Conservation (phyloP, 2,797 vertebrate genomes). For the Alfaro cultratus region DNA sequence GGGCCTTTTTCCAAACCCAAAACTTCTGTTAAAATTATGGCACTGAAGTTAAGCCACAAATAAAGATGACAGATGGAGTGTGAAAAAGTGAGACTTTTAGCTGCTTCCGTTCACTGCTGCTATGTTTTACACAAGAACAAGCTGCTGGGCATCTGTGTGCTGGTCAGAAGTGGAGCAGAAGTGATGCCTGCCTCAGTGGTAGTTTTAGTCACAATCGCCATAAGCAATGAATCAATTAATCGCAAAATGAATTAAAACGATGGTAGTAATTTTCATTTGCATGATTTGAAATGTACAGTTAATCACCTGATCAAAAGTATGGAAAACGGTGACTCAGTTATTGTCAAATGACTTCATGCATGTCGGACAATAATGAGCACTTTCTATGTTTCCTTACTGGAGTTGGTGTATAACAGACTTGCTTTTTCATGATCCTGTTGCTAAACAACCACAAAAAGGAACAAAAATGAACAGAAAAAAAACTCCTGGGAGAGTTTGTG, state of each 20-base stretch:
- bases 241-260: too few species aligned
- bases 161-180: not conserved
- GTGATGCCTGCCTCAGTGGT: not conserved
- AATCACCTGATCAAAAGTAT: not conserved
- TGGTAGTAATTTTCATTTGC: too few species aligned
- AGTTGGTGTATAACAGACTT: not conserved
- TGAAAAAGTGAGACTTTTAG: not conserved
- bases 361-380: not conserved
- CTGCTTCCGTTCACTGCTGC: not conserved
- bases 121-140: not conserved
- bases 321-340: not conserved
- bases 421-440: not conserved
- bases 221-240: too few species aligned
- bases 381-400: not conserved
- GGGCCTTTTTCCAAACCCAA: not conserved
- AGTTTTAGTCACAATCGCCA: not conserved
- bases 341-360: not conserved
- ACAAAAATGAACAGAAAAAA: not conserved
- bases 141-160: not conserved
- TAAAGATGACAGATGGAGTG: not conserved
- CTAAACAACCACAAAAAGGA: conserved; percentile 1
- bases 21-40: not conserved
- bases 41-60: not conserved
- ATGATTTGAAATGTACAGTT: not conserved
- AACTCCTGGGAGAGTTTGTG: not conserved